Base-by-base conservation (phyloP, 2,797 vertebrate genomes). In the Crocodylus rhombifer region DNA sequence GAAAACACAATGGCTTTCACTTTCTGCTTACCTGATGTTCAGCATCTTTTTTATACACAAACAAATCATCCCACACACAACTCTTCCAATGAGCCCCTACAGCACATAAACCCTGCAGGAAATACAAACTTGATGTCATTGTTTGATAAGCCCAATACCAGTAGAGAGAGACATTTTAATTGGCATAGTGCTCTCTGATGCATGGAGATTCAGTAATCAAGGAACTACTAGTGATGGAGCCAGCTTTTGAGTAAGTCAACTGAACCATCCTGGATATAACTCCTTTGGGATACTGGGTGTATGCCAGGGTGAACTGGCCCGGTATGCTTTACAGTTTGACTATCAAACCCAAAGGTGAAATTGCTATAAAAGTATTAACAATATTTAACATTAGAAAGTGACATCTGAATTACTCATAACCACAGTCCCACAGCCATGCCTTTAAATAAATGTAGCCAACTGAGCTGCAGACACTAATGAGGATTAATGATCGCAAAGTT, bases 391-490 rank as follows among this genome's bases (percentile, higher is more conserved):
- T 64, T 57, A 75, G 30, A 73, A 42, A 14, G 33, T 15, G 51
- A 55, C 3, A 7, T 51, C 30, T 92, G 65, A 92, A 88, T 75
- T 87, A 86, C 8, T 78, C 63, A 69, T n/a, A 91, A 83, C 8
- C 55, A 81, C 10, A 75, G n/a, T 21, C 57, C 67, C 83, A 74
- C 80, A 94, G 16, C 16, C 86, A 67, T 57, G 20, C 18, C 56
- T 80, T 64, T 69, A 84, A 91, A 87, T 64, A 89, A 92, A 88
- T 93, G 65, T 88, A 89, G 51, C 77, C 90, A 63, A 94, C 64
- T 42, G 33, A 88, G 64, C 28, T 90, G 51, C 21, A 86, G 67
- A 91, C 57, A 86, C 90, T 73, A 86, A 42, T 93, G 82, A 83
- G 64, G 63, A 93, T 75, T 87, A 93, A 91, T n/a, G 61, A 87